Evolutionary conservation across 1,140 invertebrate species (phyloP), one percentile per base, ranked within the genome.

Genomic region (Lordiphosa collinella): DNA sequence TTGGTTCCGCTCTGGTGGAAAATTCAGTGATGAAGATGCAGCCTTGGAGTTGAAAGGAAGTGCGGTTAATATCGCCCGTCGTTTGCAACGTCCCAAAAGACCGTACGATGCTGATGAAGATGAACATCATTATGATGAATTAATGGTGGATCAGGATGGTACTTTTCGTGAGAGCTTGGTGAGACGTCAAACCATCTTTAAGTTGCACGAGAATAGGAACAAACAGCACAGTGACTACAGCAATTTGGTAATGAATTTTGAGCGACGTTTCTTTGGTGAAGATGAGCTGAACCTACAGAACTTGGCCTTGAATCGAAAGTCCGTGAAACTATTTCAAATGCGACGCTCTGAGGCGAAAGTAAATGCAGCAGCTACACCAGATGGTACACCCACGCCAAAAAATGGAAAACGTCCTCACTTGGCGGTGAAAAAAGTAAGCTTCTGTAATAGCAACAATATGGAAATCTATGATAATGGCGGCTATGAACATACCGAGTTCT

Each of bases 41-140:
- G 88, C 91, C 40, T 88, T 91, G 50, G 91, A 91, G 34, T 89
- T 93, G 3, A 90, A 91, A 32, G 91, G 90, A 18, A 90, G 92
- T 57, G 91, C 91, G 0, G 89, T 93, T 5, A 90, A 93, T 52
- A 93, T 94, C 35, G 92, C 91, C 0, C 89, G 92, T 43, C 90
- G 90, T 11, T 67, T 94, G 12, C 93, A 94, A 69, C 88, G 87
- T 9, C 86, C 90, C 13, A 87, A 80, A 79, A 73, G 88, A 9
- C 61, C 89, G 3, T 89, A 89, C 14, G 89, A 89, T 10, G 88
- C 89, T 4, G 89, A 89, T 14, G 89, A 90, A 14, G 86, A 89
- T 9, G 78, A 88, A 5, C 56, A 62, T 22, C 63, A 78, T 5
- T 82, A 78, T n/a, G 62, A 63, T 8, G 73, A 76, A 9, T 11